Conservation (phyloP, 2,797 vertebrate species). For the Distichodus sexfasciatus region DNA sequence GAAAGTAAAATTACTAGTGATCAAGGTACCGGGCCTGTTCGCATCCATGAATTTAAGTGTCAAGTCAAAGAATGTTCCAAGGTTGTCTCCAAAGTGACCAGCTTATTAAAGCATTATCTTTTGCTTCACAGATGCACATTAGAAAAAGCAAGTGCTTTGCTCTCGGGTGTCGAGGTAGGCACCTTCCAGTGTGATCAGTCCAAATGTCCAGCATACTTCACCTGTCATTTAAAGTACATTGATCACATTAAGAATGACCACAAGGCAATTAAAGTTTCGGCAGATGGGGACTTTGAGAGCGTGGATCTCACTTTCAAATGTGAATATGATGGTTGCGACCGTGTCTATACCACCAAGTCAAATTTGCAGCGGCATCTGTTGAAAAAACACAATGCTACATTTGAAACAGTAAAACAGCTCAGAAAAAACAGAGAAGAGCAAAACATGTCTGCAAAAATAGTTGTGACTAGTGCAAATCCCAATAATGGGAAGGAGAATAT, state of each 20-base stretch:
- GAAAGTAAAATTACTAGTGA: conserved; percentile 56
- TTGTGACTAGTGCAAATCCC: conserved; percentile 67
- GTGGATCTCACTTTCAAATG: conserved; percentile 89
- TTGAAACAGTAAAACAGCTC: conserved; percentile 65
- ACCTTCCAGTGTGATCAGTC: conserved; percentile 92
- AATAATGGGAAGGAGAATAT: conserved; percentile 80
- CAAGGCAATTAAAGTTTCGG: conserved; percentile 80
- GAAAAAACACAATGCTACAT: conserved; percentile 93
- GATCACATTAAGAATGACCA: conserved; percentile 92
- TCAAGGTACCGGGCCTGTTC: conserved; percentile 59
- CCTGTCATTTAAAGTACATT: conserved; percentile 87
- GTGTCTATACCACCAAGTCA: conserved; percentile 95
- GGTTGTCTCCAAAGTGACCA: conserved; percentile 92
- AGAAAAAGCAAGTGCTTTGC: conserved; percentile 90
- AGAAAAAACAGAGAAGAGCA: conserved; percentile 61
- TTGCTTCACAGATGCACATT: conserved; percentile 94
- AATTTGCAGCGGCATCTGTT: conserved; percentile 96
- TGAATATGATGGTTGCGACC: conserved; percentile 88
- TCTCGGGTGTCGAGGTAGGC: conserved; percentile 79
- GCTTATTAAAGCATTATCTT: conserved; percentile 94
- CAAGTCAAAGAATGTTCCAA: conserved; percentile 95
- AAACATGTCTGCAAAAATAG: conserved; percentile 24
- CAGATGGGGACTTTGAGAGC: conserved; percentile 69
- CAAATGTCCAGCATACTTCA: conserved; percentile 88
- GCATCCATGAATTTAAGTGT: conserved; percentile 88